Conservation (phyloP, 2,113 vertebrate genomes). For the Diphyllodes magnificus region DNA sequence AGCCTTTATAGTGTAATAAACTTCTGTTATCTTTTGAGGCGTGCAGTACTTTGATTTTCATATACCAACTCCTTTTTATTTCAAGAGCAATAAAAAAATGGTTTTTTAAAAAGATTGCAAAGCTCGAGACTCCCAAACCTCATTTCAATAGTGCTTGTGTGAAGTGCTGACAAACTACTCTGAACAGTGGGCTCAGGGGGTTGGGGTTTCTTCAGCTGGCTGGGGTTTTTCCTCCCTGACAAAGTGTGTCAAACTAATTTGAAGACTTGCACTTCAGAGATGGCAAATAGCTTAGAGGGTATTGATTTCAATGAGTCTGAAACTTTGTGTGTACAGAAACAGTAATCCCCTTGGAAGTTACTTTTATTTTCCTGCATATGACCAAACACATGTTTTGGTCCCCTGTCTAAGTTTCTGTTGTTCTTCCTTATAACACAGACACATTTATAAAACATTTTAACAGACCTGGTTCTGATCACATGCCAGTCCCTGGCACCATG, state of each 20-base stretch:
- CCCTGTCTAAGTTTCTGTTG: background rate
- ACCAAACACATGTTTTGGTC: background rate
- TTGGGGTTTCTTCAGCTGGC: background rate
- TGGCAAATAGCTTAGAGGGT: background rate
- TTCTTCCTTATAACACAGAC: background rate
- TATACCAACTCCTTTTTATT: slow-evolving; percentile 13
- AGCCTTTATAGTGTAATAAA: slow-evolving; percentile 47
- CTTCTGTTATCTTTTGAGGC: slow-evolving; percentile 48
- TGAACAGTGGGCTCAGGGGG: fast-evolving
- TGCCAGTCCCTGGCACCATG: background rate
- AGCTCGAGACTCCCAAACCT: background rate
- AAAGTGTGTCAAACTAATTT: background rate
- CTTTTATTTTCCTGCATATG: background rate
- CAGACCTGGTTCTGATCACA: background rate
- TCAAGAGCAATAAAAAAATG: slow-evolving; percentile 10
- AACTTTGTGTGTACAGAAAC: background rate
- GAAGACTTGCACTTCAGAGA: background rate
- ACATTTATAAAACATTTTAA: background rate
- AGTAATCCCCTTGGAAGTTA: background rate
- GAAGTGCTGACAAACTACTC: background rate
- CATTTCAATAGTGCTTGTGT: background rate
- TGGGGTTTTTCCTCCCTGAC: background rate
- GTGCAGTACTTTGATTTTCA: slow-evolving; percentile 20
- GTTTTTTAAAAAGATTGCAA: background rate
- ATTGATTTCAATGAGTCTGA: background rate